Evolutionary conservation across 2,797 vertebrate genomes (phyloP), one percentile per base, ranked within the genome.

Genomic region (Cyprinella venusta): DNA sequence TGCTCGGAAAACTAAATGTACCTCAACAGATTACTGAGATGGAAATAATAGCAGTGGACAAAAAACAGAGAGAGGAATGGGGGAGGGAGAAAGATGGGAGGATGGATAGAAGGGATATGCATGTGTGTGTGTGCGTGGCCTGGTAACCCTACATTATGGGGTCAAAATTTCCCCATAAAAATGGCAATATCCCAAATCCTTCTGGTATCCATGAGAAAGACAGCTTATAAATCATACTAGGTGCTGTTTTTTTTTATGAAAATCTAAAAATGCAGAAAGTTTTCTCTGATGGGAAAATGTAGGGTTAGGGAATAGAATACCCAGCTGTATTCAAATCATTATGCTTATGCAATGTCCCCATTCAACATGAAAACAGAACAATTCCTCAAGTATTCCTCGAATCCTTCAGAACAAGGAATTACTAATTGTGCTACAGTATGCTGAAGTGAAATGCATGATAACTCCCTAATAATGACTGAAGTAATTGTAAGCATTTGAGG

Each of bases 1-100:
- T 95, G 92, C 93, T 93, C 95, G 90, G 94, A 93, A 96, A 95
- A 95, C 94, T 94, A 95, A 96, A 96, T 95, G 94, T 95, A 94
- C 94, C 92, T 94, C 93, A 96, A 94, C 94, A 93, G 93, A 83
- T 90, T 87, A 80, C 71, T 65, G 85, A 91, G 90, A 89, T 56
- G 85, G 83, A 87, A 24, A 87, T 67, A 88, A 82, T 78, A 33
- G 69, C 71, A 74, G 86, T 86, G 87, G 59, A 40, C 38, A 76
- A 81, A 84, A 84, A 76, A 76, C 24, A 74, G 71, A 71, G 42
- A 24, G 76, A 68, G 9, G 30, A 42, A 56, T 36, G 69, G 85
- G 65, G 76, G 54, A 76, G 76, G 76, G 59, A 61, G 40, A 79
- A 63, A 36, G n/a, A 79, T 36, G 59, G 48, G 63, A 65, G 77